Conservation (phyloP, 2,797 vertebrate genomes). For the Gambusia yucatana region DNA sequence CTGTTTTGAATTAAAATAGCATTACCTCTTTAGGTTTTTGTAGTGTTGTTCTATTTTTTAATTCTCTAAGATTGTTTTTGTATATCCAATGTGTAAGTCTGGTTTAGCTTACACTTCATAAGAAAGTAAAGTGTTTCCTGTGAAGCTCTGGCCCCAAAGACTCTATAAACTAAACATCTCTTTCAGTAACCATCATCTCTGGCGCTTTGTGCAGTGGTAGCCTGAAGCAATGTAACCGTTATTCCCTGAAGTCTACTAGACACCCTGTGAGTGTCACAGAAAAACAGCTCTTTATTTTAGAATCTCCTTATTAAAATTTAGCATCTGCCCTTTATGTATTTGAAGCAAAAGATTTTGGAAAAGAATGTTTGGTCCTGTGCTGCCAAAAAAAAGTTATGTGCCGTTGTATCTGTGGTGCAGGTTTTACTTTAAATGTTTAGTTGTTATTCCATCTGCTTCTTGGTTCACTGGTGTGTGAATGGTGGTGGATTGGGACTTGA, state of each 20-base stretch:
- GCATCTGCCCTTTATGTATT: conserved; percentile 14
- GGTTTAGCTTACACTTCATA: background rate
- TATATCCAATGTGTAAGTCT: background rate
- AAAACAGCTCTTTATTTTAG: conserved; percentile 34
- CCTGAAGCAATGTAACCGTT: conserved; percentile 54
- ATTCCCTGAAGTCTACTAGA: conserved; percentile 15
- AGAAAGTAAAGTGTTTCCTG: background rate
- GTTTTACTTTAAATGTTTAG: conserved; percentile 31
- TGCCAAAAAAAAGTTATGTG: conserved; percentile 33
- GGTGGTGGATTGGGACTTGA: conserved; percentile 40
- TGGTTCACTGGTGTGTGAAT: conserved; percentile 54
- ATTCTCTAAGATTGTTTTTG: background rate
- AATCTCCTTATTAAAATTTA: conserved; percentile 25
- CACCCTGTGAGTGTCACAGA: conserved; percentile 25
- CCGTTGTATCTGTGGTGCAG: conserved; percentile 39
- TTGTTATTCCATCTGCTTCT: conserved; percentile 27
- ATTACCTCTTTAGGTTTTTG: background rate
- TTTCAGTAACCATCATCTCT: conserved; percentile 33
- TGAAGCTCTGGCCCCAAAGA: background rate
- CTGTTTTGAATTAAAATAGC: background rate
- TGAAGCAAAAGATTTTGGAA: conserved; percentile 8
- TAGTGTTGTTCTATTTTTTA: background rate
- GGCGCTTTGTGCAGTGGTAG: conserved; percentile 32
- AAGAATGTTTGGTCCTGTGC: conserved; percentile 35
- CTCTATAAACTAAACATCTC: conserved; percentile 19